Conservation (phyloP, 2,888 invertebrate genomes). For the Lasioglossum oenotherae region DNA sequence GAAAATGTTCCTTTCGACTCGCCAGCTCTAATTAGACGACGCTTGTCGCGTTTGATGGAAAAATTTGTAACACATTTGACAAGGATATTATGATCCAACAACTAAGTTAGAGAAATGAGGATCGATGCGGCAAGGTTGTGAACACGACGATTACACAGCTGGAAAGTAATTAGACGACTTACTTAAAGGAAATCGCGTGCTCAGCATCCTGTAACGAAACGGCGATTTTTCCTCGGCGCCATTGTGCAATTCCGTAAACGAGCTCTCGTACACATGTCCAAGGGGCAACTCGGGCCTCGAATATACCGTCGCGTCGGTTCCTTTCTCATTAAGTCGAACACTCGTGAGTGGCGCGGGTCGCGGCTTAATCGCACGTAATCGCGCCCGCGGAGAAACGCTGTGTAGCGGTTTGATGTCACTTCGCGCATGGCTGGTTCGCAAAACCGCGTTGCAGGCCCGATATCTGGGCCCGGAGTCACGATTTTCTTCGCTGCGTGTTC, state of each 20-base stretch:
- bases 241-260: slow-evolving; percentile 12
- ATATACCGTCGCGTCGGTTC: slow-evolving; percentile 3
- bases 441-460: slow-evolving; percentile 61
- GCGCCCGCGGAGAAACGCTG: slow-evolving; percentile 56
- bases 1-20: no score
- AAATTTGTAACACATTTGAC: background rate
- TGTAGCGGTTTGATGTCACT: slow-evolving; percentile 72
- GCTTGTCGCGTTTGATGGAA: no score
- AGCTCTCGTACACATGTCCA: background rate
- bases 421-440: slow-evolving; percentile 77
- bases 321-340: slow-evolving; percentile 29
- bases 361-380: slow-evolving; percentile 49
- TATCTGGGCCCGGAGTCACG: slow-evolving; percentile 65
- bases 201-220: background rate
- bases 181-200: background rate
- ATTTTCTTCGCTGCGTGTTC: slow-evolving; percentile 71
- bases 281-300: slow-evolving; percentile 15
- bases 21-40: no score
- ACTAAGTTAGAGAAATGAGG: background rate
- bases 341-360: background rate
- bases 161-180: background rate
- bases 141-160: background rate
- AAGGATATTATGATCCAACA: background rate
- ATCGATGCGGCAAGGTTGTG: background rate
- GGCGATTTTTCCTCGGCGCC: background rate